Percentiles rank a stretch among this genome's conserved stretches.
These are phyloP conservation scores for Sabatieria punctata DNA, from an alignment of 2,888 invertebrate genomes.

Conservation along the genomic window DNA sequence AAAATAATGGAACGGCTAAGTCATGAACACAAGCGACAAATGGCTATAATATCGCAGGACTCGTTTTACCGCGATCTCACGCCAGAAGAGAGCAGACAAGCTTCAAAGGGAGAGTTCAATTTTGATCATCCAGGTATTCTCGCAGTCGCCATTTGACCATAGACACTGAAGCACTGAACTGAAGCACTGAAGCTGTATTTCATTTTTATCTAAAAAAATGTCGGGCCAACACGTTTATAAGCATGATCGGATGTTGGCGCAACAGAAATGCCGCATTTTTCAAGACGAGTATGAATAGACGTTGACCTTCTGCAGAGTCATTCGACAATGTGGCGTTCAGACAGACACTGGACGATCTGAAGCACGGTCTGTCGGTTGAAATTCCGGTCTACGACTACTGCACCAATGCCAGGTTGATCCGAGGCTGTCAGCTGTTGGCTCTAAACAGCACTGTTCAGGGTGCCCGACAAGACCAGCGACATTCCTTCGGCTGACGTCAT, in stretches of 20 bases:
- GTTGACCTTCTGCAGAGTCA: constrained; percentile 54
- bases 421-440: not conserved
- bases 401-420: constrained; percentile 74
- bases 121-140: constrained; percentile 94
- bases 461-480: not conserved
- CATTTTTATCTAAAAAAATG: too few species aligned
- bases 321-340: constrained; percentile 74
- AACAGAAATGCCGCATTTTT: constrained; percentile 1
- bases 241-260: not conserved
- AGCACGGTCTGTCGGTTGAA: constrained; percentile 66
- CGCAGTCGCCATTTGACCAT: too few species aligned
- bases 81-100: constrained; percentile 55
- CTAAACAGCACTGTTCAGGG: constrained; percentile 1
- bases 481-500: constrained; percentile 93
- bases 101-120: constrained; percentile 69
- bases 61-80: constrained; percentile 82
- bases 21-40: constrained; percentile 69
- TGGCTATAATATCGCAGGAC: constrained; percentile 86
- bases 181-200: too few species aligned
- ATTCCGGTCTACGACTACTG: constrained; percentile 86
- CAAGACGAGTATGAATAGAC: too few species aligned
- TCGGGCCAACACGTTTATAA: too few species aligned
- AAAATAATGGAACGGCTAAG: constrained; percentile 90
- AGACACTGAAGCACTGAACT: too few species aligned
- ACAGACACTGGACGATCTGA: constrained; percentile 58